Evolutionary conservation across 2,113 vertebrate genomes (phyloP), one percentile per base, ranked within the genome.

Genomic region (Gobiocypris rarus): DNA sequence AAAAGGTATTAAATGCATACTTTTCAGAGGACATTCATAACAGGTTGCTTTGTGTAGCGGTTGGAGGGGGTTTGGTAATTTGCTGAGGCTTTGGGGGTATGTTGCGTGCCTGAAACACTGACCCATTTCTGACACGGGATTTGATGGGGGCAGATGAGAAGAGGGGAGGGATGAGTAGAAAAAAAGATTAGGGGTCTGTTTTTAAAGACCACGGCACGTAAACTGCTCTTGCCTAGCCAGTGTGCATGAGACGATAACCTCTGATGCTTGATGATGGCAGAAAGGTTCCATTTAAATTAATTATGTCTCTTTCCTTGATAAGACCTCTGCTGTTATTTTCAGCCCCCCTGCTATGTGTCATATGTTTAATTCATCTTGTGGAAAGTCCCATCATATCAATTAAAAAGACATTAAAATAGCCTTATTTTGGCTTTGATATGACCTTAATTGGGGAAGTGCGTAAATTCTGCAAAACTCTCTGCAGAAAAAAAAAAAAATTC

Each of bases 81-180:
- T 45, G 65, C 22, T 8, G 70, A 75, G 79, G 67, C 74, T 80
- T 80, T 84, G 54, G 82, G 86, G 82, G 83, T 38, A 38, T 82
- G 79, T 87, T 91, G 86, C 41, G 70, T 87, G 86, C 88, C 85
- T 79, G 85, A 91, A 91, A 91, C 92, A 90, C 89, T 92, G 92
- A 94, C 92, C 92, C 90, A 92, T 84, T 93, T 94, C 89, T 93
- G 86, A 81, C 81, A 77, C 41, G 58, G 88, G 91, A 91, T 94
- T 93, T 91, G 88, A 92, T 89, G 88, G 88, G 89, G 86, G 83
- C 89, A 83, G 75, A 87, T 82, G 86, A 43, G 38, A 22, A 26
- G 26, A 26, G 59, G 77, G 83, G 83, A 59, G 54, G 70, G 48
- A 45, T n/a, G 43, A 15, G 76, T 17, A 15, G 43, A 24, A 78